Conservation (phyloP, 2,888 invertebrate genomes). For the Podotricha telesiphe region DNA sequence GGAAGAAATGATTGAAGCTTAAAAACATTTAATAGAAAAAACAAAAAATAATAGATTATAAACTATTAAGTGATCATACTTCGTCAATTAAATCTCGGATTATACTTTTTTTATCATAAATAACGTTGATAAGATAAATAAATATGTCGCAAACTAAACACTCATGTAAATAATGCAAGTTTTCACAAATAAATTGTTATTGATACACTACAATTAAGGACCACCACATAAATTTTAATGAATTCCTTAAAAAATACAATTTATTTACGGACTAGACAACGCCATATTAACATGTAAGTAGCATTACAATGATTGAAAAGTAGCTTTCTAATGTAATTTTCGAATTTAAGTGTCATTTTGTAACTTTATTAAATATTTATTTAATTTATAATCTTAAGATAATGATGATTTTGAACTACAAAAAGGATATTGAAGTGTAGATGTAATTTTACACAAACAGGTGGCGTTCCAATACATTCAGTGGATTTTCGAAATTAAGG, state of each 20-base stretch:
- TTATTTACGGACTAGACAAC: conserved; percentile 12
- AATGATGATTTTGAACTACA: not conserved
- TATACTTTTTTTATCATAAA: conserved; percentile 40
- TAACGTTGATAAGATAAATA: conserved; percentile 35
- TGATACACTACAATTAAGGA: conserved; percentile 1
- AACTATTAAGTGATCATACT: not conserved
- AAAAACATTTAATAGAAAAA: too few species aligned
- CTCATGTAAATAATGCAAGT: conserved; percentile 16
- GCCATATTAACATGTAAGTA: conserved; percentile 33
- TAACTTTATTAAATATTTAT: not conserved
- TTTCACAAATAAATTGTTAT: conserved; percentile 27
- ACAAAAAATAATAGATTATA: too few species aligned
- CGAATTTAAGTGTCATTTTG: not conserved
- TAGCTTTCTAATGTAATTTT: not conserved
- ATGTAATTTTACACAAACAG: conserved; percentile 45
- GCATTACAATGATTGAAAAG: not conserved
- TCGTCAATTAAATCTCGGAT: conserved; percentile 37
- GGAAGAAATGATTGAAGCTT: too few species aligned
- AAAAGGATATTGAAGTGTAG: not conserved
- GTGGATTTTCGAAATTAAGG: conserved; percentile 34
- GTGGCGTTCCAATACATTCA: conserved; percentile 57
- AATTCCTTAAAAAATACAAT: conserved; percentile 30
- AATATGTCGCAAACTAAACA: conserved; percentile 24
- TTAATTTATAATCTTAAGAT: not conserved
- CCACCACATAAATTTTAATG: conserved; percentile 27